phyloP scores from a whole-genome alignment of 2,797 vertebrate genomes.

The Balearica regulorum region DNA sequence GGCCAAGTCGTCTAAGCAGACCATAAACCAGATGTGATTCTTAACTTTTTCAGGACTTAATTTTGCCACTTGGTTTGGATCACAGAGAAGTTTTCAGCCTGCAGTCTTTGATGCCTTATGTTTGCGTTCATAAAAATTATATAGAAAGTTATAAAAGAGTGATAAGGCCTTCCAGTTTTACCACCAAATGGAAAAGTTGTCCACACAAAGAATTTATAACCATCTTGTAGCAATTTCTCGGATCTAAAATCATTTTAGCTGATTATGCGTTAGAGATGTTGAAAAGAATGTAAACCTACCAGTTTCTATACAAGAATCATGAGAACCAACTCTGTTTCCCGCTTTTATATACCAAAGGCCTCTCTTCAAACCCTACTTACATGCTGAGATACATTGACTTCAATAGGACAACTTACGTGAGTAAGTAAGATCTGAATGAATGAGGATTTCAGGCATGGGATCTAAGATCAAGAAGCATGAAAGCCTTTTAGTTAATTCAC shows the following conservation, averaged over 20 bases:
- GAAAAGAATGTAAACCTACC: slow-evolving; percentile 63
- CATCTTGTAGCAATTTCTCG: slow-evolving; percentile 75
- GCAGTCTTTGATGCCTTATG: slow-evolving; percentile 71
- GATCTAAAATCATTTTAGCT: slow-evolving; percentile 63
- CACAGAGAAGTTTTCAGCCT: slow-evolving; percentile 59
- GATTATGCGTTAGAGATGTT: slow-evolving; percentile 60
- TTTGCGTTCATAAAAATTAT: slow-evolving; percentile 76
- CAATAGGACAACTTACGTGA: slow-evolving; percentile 4
- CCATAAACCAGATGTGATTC: slow-evolving; percentile 70
- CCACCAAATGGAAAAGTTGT: slow-evolving; percentile 73
- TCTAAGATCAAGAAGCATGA: slow-evolving; percentile 54
- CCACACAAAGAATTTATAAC: slow-evolving; percentile 72
- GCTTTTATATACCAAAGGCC: slow-evolving; percentile 14
- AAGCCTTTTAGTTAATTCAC: slow-evolving; percentile 55
- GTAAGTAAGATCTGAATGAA: slow-evolving; percentile 29
- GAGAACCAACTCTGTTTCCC: not conserved
- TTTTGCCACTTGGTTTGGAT: slow-evolving; percentile 70
- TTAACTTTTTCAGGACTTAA: slow-evolving; percentile 56
- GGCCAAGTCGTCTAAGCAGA: slow-evolving; percentile 61
- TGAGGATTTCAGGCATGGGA: not conserved
- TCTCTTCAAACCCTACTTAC: slow-evolving; percentile 28
- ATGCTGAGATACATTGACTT: slow-evolving; percentile 35
- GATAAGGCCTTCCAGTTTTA: slow-evolving; percentile 74
- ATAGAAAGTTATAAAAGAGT: slow-evolving; percentile 75
- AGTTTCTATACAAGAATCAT: slow-evolving; percentile 36